phyloP scores from a whole-genome alignment of 2,888 invertebrate genomes.

The Serripes groenlandicus region DNA sequence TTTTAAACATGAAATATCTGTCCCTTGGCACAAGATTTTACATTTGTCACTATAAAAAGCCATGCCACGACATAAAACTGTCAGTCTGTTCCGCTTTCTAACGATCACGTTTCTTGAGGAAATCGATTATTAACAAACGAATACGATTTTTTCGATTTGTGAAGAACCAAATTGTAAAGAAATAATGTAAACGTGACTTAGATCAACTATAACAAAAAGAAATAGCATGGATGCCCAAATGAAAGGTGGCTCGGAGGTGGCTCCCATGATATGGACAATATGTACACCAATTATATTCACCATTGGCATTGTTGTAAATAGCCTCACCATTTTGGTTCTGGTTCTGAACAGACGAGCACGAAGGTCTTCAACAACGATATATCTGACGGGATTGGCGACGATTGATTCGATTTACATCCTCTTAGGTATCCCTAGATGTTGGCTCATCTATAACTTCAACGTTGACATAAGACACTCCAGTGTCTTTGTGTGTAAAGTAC shows the following conservation, averaged over 20 bases:
- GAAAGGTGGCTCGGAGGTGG: slow-evolving; percentile 10
- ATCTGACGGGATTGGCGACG: slow-evolving; percentile 2
- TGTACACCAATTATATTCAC: slow-evolving; percentile 20
- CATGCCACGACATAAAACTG: no score
- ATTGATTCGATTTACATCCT: background rate
- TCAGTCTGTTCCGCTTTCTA: no score
- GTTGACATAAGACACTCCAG: background rate
- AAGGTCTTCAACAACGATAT: slow-evolving; percentile 13
- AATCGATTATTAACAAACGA: no score
- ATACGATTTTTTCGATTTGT: no score
- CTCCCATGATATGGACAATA: slow-evolving; percentile 23
- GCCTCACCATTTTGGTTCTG: slow-evolving; percentile 8
- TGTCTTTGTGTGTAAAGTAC: slow-evolving; percentile 4
- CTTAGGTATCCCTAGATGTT: slow-evolving; percentile 14
- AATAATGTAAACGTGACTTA: no score
- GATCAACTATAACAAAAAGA: no score
- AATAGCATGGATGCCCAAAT: slow-evolving; percentile 9
- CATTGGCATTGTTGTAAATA: slow-evolving; percentile 9
- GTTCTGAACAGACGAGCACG: background rate
- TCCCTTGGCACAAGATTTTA: no score
- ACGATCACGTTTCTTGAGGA: no score
- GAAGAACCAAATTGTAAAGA: no score
- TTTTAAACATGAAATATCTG: no score
- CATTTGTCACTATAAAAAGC: no score
- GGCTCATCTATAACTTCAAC: slow-evolving; percentile 12